A percentile compares a stretch with the other conserved stretches of the same genome.
phyloP scores from a whole-genome alignment of 1,140 invertebrate species.

The Laupala kohalensis region DNA sequence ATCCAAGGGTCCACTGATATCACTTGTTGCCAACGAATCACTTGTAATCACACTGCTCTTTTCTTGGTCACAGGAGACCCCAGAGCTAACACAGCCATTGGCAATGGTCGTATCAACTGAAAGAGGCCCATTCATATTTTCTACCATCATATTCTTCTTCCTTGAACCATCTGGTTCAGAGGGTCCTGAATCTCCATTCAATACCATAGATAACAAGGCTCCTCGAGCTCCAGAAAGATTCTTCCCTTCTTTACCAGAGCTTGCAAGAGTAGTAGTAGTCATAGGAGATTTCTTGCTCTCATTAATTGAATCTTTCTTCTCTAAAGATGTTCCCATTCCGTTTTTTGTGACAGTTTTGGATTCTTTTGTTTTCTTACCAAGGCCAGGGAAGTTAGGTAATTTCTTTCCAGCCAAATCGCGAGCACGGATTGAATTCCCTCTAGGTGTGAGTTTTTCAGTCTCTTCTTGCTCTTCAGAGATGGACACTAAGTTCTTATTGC shows the following conservation, averaged over 20 bases:
- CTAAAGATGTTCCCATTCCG: neutral
- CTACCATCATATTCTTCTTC: neutral
- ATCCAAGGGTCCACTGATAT: neutral
- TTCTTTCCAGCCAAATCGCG: conserved; percentile 18
- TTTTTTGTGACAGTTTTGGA: conserved; percentile 16
- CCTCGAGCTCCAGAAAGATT: neutral
- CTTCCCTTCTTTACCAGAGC: neutral
- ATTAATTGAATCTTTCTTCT: neutral
- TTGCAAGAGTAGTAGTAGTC: neutral
- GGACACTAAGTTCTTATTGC: conserved; percentile 20
- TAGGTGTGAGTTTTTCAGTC: conserved; percentile 2
- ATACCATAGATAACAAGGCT: neutral
- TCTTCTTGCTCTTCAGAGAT: conserved; percentile 29
- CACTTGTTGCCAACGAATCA: conserved; percentile 1
- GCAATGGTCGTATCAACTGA: neutral
- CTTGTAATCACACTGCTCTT: neutral
- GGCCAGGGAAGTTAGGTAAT: conserved; percentile 21
- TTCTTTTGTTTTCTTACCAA: conserved; percentile 24
- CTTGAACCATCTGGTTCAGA: neutral
- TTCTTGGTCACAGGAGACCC: neutral
- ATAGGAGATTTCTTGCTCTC: neutral
- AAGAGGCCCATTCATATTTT: conserved; percentile 1
- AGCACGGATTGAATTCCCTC: conserved; percentile 5
- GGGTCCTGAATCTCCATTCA: neutral
- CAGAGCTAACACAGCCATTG: conserved; percentile 1